phyloP scores from a whole-genome alignment of 2,113 vertebrate species.

The Glaucidium brasilianum region DNA sequence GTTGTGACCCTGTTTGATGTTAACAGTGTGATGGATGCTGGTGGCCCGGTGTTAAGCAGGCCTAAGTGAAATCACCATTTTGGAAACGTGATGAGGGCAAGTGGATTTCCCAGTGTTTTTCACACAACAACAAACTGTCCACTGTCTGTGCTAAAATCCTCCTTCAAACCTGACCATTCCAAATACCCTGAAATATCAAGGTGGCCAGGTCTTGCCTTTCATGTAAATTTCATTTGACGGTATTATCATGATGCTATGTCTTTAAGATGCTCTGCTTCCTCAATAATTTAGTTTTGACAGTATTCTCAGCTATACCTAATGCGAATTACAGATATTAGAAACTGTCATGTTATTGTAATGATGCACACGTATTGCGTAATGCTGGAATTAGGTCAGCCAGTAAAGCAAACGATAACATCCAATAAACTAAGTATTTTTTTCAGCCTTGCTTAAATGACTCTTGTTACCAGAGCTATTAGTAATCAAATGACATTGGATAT shows the following conservation, averaged over 20 bases:
- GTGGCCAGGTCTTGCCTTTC: not conserved
- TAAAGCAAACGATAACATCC: not conserved
- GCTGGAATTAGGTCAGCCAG: not conserved
- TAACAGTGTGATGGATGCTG: accelerated
- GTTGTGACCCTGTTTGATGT: not conserved
- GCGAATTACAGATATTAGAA: not conserved
- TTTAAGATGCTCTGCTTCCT: not conserved
- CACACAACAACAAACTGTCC: not conserved
- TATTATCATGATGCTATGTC: not conserved
- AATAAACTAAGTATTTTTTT: not conserved
- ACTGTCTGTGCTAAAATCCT: not conserved
- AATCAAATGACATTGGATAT: not conserved
- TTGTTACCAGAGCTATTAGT: not conserved
- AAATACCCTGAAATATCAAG: not conserved
- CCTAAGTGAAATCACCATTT: not conserved
- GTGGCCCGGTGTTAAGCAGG: accelerated
- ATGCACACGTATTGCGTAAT: not conserved
- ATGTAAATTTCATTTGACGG: not conserved
- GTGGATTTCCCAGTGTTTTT: not conserved
- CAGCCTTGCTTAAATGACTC: not conserved
- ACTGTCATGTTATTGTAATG: not conserved
- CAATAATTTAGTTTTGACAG: not conserved
- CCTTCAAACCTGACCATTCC: not conserved
- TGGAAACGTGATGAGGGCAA: not conserved
- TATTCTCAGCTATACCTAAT: not conserved